A percentile compares a stretch with the other conserved stretches of the same genome.
Evolutionary conservation across 1,140 invertebrate genomes (phyloP).

Genomic region (Ephestia elutella): DNA sequence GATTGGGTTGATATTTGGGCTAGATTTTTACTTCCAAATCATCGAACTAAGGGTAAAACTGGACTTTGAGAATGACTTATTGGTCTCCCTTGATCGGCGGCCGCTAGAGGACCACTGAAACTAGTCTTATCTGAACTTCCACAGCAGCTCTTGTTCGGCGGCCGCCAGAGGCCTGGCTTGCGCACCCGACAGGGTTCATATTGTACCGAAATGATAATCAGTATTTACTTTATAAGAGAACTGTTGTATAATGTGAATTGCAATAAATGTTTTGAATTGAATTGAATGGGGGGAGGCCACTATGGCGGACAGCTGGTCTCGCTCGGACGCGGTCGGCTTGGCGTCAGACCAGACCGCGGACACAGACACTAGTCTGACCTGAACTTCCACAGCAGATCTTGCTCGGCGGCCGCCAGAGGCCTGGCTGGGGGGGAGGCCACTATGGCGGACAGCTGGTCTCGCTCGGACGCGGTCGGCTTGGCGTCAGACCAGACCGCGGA

Average conservation of each 20-base stretch:
- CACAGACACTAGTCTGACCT: no score
- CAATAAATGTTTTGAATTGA: no score
- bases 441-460: slow-evolving; percentile 90
- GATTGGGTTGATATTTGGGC: no score
- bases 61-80: no score
- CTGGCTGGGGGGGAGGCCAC: slow-evolving; percentile 93
- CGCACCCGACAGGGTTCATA: no score
- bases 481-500: slow-evolving; percentile 91
- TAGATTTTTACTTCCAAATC: no score
- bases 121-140: slow-evolving; percentile 85
- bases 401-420: slow-evolving; percentile 90
- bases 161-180: slow-evolving; percentile 88
- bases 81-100: slow-evolving; percentile 97
- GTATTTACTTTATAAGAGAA: no score
- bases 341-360: slow-evolving; percentile 93
- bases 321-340: slow-evolving; percentile 92
- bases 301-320: slow-evolving; percentile 90
- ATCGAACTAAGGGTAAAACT: no score
- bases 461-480: slow-evolving; percentile 92
- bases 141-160: slow-evolving; percentile 98
- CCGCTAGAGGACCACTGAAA: slow-evolving; percentile 85
- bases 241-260: no score
- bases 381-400: slow-evolving; percentile 99
- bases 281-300: slow-evolving; percentile 93
- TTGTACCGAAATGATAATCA: no score